Evolutionary conservation across 2,113 vertebrate species (phyloP), one percentile per base, ranked within the genome.

Genomic region (Ptilonorhynchus violaceus): DNA sequence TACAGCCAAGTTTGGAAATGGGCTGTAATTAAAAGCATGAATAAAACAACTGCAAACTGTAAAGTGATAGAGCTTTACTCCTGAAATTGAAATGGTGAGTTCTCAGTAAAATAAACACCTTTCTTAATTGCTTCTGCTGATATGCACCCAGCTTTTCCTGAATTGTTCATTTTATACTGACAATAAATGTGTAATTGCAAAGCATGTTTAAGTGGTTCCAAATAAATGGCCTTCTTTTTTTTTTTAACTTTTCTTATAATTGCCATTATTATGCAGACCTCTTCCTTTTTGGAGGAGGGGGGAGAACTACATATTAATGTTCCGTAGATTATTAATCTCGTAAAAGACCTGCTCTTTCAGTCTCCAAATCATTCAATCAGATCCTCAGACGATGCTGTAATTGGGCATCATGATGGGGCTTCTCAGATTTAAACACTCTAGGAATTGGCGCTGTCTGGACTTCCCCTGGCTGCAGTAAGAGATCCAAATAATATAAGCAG

Each of bases 21-120:
- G 47, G 30, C 37, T 49, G 58, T 68, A 72, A 79, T 96, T 93
- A 92, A 94, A 82, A 89, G 42, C 60, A 82, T 69, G 74, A 91
- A 83, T 89, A 92, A 94, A 95, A 83, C 73, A 90, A 75, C 35
- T 47, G 56, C 67, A 86, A 95, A 89, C 63, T 92, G 79, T 13
- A 39, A 39, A 55, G n/a, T 49, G 56, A 60, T 0, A 67, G 59
- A 53, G 44, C 52, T 63, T 84, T 64, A 33, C 55, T 79, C 56
- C 83, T 58, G 78, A 91, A 93, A 96, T 75, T 39, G 68, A 94
- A 97, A 73, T 27, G 17, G 64, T 85, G 60, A 95, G n/a, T 19
- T 49, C 56, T 87, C 64, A 37, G 73, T 92, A 81, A 95, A 97
- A 96, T 64, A 96, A 97, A 96, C 86, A 94, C 66, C 63, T 84